phyloP scores from a whole-genome alignment of 2,113 vertebrate species.

The Campylomormyrus tamandua region DNA sequence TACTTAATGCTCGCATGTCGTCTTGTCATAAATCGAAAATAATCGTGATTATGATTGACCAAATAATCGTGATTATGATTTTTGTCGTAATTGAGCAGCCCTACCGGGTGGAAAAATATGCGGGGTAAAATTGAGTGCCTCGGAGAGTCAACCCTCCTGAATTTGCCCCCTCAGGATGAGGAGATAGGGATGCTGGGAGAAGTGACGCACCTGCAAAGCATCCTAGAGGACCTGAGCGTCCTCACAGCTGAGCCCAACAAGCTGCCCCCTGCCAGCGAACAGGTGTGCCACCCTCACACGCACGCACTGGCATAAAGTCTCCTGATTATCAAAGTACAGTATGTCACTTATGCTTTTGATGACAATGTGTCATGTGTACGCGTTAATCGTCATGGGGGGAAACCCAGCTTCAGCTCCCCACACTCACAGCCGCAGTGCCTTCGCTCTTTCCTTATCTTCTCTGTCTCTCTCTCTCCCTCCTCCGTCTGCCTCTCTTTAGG shows the following conservation, averaged over 20 bases:
- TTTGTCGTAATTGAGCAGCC: neutral
- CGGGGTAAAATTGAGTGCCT: neutral
- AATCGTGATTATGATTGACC: neutral
- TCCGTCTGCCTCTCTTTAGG: slow-evolving; percentile 44
- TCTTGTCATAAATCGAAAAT: neutral
- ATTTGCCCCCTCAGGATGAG: slow-evolving; percentile 53
- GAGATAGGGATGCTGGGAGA: slow-evolving; percentile 75
- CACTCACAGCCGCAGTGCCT: neutral
- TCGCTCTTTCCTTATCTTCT: neutral
- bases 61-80: neutral
- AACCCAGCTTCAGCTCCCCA: neutral
- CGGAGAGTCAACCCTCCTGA: neutral
- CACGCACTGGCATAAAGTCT: neutral
- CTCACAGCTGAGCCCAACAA: slow-evolving; percentile 65
- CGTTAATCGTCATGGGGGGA: neutral
- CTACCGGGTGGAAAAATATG: neutral
- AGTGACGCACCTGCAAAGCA: slow-evolving; percentile 74
- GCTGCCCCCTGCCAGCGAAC: slow-evolving; percentile 69
- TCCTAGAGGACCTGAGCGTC: slow-evolving; percentile 62
- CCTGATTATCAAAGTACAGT: neutral
- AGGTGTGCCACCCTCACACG: slow-evolving; percentile 45
- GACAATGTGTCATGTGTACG: neutral
- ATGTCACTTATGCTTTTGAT: neutral
- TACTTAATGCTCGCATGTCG: slow-evolving; percentile 3
- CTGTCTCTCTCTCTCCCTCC: neutral